Evolutionary conservation across 1,140 invertebrate genomes (phyloP), one percentile per base, ranked within the genome.

Genomic region (Colletes gigas): DNA sequence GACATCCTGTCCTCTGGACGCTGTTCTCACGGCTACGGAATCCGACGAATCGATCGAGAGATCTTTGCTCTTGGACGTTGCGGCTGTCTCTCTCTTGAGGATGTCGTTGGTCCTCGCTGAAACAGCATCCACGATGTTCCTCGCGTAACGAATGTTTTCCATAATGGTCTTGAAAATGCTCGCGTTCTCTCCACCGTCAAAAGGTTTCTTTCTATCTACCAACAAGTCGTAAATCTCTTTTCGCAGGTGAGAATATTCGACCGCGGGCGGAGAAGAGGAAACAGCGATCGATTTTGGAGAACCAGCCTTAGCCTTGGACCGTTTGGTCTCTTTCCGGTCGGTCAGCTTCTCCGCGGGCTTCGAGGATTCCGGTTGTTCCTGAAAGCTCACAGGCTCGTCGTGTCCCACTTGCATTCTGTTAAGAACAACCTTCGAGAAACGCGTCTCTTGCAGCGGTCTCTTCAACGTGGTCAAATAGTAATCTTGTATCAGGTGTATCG

Each of bases 401-500:
- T 19, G 4, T 0, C 60, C 30, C 17, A 69, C 14, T 1, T 55
- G 30, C 7, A 83, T 10, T 3, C 39, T 54, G 7, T 78, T 60
- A 2, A 87, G 59, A 0, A 78, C 0, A 2, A 86, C 65, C 3
- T 86, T 86, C 9, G 69, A 44, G 7, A 69, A 44, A 7, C n/a
- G 59, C 0, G 21, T 6, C 1, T 80, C 63, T 10, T 44, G 52
- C 19, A 89, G 17, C 8, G 88, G 67, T 62, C 72, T 85, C 47
- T 86, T 67, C n/a, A 94, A 87, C 90, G 94, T 93, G 1, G 92
- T 89, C 12, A 90, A 90, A 82, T 95, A 95, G 88, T 95, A 95
- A 88, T 95, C 94, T 54, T 94, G 92, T 4, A 95, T 54, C 14
- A 94, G 78, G 88, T 94, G 93, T 62, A 94, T 90, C 4, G 94